Conservation (phyloP, 2,113 vertebrate species). For the Galbula dea region DNA sequence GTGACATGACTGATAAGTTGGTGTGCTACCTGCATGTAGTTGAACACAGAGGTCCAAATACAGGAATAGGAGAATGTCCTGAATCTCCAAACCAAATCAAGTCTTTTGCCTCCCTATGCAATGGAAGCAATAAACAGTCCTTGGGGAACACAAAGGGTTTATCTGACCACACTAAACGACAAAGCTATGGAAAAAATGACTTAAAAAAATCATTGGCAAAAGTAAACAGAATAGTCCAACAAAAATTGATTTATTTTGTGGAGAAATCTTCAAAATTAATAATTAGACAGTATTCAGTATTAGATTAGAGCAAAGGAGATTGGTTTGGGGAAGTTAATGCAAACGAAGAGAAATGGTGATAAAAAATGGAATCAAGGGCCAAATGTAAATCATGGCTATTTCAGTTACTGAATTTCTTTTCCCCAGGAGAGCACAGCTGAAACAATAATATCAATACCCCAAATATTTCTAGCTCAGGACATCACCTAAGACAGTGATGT, state of each 20-base stretch:
- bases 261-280: not conserved
- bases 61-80: not conserved
- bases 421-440: not conserved
- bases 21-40: not conserved
- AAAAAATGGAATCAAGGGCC: not conserved
- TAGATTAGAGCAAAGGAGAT: not conserved
- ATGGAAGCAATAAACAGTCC: not conserved
- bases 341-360: not conserved
- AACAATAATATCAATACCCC: not conserved
- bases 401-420: not conserved
- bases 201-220: not conserved
- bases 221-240: not conserved
- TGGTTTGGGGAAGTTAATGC: not conserved
- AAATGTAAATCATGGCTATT: not conserved
- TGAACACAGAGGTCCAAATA: not conserved
- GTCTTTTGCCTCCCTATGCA: not conserved
- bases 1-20: not conserved
- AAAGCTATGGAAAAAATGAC: not conserved
- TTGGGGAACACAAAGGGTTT: not conserved
- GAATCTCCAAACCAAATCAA: not conserved
- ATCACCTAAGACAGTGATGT: not conserved
- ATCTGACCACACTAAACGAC: not conserved
- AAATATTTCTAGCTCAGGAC: not conserved
- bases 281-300: not conserved
- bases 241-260: not conserved